phyloP scores from a whole-genome alignment of 2,113 vertebrate genomes.

The Nipponia nippon region DNA sequence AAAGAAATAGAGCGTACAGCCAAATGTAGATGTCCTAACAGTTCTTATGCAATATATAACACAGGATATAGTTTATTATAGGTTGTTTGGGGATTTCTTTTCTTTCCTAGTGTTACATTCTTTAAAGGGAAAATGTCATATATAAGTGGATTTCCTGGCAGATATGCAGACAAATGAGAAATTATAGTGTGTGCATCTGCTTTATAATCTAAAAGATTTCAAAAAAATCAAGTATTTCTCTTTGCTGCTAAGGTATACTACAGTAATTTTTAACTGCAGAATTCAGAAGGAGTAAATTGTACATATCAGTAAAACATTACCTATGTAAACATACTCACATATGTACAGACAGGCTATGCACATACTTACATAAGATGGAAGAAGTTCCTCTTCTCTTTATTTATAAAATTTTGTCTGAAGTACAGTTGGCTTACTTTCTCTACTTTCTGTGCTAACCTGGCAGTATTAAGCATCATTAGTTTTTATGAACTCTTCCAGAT shows the following conservation, averaged over 20 bases:
- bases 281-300: background rate
- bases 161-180: background rate
- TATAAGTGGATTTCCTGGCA: background rate
- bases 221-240: background rate
- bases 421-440: background rate
- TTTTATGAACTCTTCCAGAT: background rate
- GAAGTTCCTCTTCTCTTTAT: background rate
- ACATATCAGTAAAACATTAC: background rate
- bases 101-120: background rate
- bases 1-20: conserved; percentile 46
- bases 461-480: background rate
- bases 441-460: background rate
- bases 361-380: background rate
- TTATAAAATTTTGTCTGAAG: background rate
- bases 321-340: accelerated
- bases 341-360: background rate
- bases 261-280: background rate
- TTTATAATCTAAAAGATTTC: background rate
- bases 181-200: background rate
- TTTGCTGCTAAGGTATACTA: background rate
- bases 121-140: background rate
- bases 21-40: background rate
- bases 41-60: background rate
- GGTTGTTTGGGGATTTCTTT: background rate
- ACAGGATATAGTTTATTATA: background rate